Percentiles rank a stretch among this genome's conserved stretches.
These are phyloP conservation scores for Pharmacophagus antenor DNA, from an alignment of 2,888 invertebrate genomes.

Conservation along the genomic window DNA sequence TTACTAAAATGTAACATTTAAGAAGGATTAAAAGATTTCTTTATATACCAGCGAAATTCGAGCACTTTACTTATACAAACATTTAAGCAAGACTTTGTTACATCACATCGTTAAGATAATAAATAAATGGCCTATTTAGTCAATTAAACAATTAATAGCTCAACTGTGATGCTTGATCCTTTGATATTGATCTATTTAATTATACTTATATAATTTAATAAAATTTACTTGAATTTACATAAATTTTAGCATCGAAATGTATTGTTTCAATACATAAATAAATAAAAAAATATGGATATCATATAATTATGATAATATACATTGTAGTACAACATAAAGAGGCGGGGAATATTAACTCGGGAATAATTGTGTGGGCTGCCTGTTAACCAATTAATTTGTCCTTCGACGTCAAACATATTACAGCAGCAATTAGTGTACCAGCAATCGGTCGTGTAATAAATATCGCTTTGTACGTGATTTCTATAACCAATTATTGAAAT, in stretches of 20 bases:
- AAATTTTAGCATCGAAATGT: too few relatives aligned
- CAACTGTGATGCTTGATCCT: too few relatives aligned
- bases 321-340: constrained; percentile 9
- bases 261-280: too few relatives aligned
- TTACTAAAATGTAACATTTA: too few relatives aligned
- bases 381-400: constrained; percentile 31
- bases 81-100: background rate
- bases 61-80: background rate
- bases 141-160: too few relatives aligned
- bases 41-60: too few relatives aligned
- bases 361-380: constrained; percentile 27
- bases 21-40: too few relatives aligned
- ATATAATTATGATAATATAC: background rate
- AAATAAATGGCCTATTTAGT: too few relatives aligned
- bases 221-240: too few relatives aligned
- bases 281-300: too few relatives aligned
- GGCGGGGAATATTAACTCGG: constrained; percentile 17
- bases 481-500: constrained; percentile 26
- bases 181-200: too few relatives aligned
- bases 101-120: background rate
- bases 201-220: too few relatives aligned
- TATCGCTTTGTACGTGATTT: constrained; percentile 20
- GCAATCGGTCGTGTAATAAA: constrained; percentile 22
- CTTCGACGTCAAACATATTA: constrained; percentile 30
- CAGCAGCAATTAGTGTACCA: constrained; percentile 26